Percentiles rank a stretch among this genome's conserved stretches.
Conservation (phyloP, 2,113 vertebrate species). For the Meleagris gallopavo region DNA sequence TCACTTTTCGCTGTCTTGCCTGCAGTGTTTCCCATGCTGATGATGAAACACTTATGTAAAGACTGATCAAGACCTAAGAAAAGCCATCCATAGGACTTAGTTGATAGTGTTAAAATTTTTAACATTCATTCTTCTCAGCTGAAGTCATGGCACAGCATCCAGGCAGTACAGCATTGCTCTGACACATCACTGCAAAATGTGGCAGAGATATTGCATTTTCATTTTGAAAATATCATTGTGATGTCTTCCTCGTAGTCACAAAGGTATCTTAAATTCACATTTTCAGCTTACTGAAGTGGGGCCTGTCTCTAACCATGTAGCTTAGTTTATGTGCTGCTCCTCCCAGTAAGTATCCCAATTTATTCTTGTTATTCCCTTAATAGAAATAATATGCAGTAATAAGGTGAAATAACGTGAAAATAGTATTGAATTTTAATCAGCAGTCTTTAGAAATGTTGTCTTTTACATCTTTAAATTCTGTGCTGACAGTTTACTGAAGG, state of each 20-base stretch:
- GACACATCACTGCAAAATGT: background rate
- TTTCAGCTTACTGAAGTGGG: background rate
- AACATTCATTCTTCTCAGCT: background rate
- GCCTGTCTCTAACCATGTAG: background rate
- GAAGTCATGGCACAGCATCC: background rate
- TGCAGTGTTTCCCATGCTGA: background rate
- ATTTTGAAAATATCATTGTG: background rate
- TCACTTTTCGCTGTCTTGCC: background rate
- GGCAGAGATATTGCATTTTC: background rate
- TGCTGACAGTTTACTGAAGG: slow-evolving; percentile 3
- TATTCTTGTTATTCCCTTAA: background rate
- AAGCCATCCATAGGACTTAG: background rate
- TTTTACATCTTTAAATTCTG: background rate
- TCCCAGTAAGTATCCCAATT: background rate
- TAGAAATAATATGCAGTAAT: slow-evolving; percentile 23
- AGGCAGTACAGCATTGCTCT: background rate
- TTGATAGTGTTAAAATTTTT: background rate
- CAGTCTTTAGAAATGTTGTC: background rate
- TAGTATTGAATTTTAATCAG: background rate
- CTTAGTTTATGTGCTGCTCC: background rate
- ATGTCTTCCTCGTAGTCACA: background rate
- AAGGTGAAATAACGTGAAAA: slow-evolving; percentile 46
- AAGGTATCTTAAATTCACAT: background rate
- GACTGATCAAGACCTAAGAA: background rate
- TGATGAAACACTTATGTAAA: background rate